A percentile compares a stretch with the other conserved stretches of the same genome.
phyloP scores from a whole-genome alignment of 2,113 vertebrate species.

The Etia nguti region DNA sequence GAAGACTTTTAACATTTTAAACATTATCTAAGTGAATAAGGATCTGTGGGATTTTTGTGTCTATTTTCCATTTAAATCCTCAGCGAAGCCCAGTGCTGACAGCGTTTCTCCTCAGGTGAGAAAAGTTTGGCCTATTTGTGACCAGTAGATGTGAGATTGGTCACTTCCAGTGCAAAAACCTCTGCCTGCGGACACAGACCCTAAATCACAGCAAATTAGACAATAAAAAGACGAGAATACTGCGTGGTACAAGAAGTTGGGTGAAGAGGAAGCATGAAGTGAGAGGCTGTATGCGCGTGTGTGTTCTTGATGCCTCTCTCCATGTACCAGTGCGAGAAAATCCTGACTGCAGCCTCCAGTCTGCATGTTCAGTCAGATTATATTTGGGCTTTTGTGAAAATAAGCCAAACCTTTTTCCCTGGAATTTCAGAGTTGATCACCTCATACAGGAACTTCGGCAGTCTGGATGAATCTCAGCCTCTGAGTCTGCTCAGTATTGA shows the following conservation, averaged over 20 bases:
- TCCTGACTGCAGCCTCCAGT: neutral
- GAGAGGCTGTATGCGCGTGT: neutral
- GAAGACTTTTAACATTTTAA: neutral
- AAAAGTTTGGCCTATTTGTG: neutral
- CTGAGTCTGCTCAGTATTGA: neutral
- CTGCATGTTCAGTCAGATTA: neutral
- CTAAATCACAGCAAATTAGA: neutral
- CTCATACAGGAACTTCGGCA: neutral
- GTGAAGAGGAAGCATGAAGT: neutral
- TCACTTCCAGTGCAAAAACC: neutral
- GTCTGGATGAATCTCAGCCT: neutral
- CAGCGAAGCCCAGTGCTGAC: neutral
- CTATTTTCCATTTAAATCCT: neutral
- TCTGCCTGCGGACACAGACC: rapidly evolving
- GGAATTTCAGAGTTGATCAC: neutral
- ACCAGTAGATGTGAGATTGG: neutral
- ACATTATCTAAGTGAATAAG: neutral
- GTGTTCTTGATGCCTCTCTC: neutral
- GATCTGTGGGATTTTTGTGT: neutral
- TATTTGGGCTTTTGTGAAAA: neutral
- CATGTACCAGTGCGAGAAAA: neutral
- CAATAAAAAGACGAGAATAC: neutral
- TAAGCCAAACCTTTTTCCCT: neutral
- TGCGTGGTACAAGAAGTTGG: neutral
- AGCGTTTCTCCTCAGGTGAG: neutral